Evolutionary conservation across 2,797 vertebrate species (phyloP).

Genomic region (Cynopterus sphinx): DNA sequence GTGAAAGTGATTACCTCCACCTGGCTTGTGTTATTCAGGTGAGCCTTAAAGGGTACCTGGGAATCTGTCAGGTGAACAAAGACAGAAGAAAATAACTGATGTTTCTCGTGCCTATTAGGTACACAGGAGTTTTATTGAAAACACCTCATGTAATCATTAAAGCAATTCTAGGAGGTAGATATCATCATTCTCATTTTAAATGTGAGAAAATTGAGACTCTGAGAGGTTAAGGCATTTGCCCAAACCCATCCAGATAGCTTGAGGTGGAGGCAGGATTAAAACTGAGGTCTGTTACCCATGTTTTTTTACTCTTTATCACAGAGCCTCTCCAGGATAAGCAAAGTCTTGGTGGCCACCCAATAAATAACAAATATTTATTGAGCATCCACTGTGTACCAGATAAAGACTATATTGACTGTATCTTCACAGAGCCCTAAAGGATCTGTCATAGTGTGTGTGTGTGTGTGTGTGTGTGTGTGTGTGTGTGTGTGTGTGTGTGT

Average conservation of each 20-base stretch:
- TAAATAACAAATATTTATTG: constrained; percentile 31
- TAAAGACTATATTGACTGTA: constrained; percentile 23
- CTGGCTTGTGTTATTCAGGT: background rate
- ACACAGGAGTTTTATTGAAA: background rate
- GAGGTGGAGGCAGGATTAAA: background rate
- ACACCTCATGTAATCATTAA: background rate
- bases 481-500: background rate
- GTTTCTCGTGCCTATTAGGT: background rate
- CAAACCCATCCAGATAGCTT: background rate
- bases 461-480: background rate
- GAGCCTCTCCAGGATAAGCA: background rate
- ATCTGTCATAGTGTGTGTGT: background rate
- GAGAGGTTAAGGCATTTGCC: background rate
- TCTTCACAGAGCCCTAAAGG: background rate
- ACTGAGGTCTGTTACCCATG: background rate
- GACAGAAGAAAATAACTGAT: background rate
- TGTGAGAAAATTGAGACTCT: background rate
- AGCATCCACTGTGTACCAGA: background rate
- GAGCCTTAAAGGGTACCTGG: background rate
- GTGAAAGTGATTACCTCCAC: background rate
- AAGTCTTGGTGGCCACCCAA: background rate
- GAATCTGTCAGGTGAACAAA: background rate
- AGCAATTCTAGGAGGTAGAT: background rate
- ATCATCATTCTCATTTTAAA: constrained; percentile 23
- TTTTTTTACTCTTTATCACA: background rate